Evolutionary conservation across 2,888 invertebrate genomes (phyloP).

Genomic region (Halictus quadricinctus): DNA sequence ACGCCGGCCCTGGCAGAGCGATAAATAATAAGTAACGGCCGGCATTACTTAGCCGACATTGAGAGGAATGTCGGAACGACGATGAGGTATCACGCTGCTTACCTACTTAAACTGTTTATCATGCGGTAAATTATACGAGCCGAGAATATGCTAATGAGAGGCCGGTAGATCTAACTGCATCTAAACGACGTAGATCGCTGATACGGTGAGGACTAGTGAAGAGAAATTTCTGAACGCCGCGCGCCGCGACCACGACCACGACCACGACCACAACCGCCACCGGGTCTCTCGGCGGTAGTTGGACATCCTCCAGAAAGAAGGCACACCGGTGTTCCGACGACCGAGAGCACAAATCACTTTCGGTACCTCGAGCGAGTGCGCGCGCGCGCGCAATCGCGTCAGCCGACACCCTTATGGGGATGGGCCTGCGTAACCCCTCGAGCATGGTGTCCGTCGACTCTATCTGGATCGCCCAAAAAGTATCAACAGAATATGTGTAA

Average conservation of each 20-base stretch:
- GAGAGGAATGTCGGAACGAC: slow-evolving; percentile 60
- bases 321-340: slow-evolving; percentile 35
- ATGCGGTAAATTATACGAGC: slow-evolving; percentile 62
- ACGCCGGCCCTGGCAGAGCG: slow-evolving; percentile 5
- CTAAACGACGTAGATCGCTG: slow-evolving; percentile 63
- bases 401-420: slow-evolving; percentile 71
- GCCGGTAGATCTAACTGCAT: slow-evolving; percentile 59
- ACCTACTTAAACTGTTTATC: slow-evolving; percentile 64
- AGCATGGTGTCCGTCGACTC: background rate
- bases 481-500: background rate
- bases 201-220: slow-evolving; percentile 58
- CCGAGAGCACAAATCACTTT: slow-evolving; percentile 64
- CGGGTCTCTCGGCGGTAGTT: slow-evolving; percentile 45
- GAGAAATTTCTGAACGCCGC: slow-evolving; percentile 56
- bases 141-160: slow-evolving; percentile 63
- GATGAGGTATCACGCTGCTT: slow-evolving; percentile 61
- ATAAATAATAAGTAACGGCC: slow-evolving; percentile 56
- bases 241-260: slow-evolving; percentile 16
- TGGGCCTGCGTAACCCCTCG: slow-evolving; percentile 15
- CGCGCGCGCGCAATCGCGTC: slow-evolving; percentile 74
- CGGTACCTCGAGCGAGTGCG: slow-evolving; percentile 66
- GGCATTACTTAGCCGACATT: slow-evolving; percentile 60
- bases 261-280: background rate
- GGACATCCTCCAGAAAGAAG: slow-evolving; percentile 53
- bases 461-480: background rate